phyloP scores from a whole-genome alignment of 64 coral and sea anemone genomes.

The Hydrozoanthus tunicans region DNA sequence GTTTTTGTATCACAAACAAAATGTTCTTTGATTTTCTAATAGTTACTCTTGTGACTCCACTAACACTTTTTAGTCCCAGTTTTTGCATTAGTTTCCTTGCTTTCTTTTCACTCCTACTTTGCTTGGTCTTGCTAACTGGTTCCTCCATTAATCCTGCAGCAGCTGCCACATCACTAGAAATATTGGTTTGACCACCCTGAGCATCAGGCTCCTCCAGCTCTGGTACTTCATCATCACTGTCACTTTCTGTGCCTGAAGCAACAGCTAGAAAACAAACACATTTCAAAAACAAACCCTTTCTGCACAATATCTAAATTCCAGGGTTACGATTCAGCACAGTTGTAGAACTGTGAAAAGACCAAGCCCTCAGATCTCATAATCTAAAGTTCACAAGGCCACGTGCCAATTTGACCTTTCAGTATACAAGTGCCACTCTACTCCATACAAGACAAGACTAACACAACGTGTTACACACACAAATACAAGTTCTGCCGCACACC shows the following conservation, averaged over 20 bases:
- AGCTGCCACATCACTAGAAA: slow-evolving; percentile 76
- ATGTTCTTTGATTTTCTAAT: slow-evolving; percentile 99
- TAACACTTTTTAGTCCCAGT: slow-evolving; percentile 87
- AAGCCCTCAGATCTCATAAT: slow-evolving; percentile 89
- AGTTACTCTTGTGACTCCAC: slow-evolving; percentile 88
- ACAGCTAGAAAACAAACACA: slow-evolving; percentile 14
- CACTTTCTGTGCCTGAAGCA: slow-evolving; percentile 97
- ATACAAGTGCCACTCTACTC: slow-evolving; percentile 24
- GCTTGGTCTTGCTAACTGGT: slow-evolving; percentile 91
- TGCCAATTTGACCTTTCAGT: slow-evolving; percentile 55
- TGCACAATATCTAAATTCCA: neutral
- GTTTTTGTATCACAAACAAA: slow-evolving; percentile 93
- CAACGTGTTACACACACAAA: slow-evolving; percentile 8
- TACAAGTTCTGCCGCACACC: slow-evolving; percentile 21
- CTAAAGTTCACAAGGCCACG: slow-evolving; percentile 71
- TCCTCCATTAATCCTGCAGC: slow-evolving; percentile 85
- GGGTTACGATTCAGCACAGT: too few species aligned
- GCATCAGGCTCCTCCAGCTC: slow-evolving; percentile 82
- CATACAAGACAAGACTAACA: slow-evolving; percentile 4
- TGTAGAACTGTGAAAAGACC: neutral
- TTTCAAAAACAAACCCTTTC: neutral
- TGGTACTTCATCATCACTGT: slow-evolving; percentile 96
- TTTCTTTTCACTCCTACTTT: slow-evolving; percentile 98
- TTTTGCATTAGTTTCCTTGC: slow-evolving; percentile 88
- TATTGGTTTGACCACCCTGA: slow-evolving; percentile 57